Base-by-base conservation (phyloP, 2,113 vertebrate species). In the Vulpes vulpes region DNA sequence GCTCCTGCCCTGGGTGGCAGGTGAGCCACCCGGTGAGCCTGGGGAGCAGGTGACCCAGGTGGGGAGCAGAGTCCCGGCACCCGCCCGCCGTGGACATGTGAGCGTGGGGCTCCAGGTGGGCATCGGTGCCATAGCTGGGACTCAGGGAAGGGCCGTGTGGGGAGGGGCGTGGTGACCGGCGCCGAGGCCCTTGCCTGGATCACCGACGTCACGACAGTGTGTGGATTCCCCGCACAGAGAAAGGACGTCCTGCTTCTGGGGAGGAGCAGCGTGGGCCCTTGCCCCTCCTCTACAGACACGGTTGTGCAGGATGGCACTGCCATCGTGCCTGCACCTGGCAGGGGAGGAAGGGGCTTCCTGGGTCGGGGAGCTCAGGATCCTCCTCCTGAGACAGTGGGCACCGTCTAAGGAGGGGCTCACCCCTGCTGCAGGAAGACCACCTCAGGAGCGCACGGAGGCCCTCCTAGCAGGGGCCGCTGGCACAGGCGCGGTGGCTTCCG, bases 401-500 rank as follows among this genome's bases (percentile, higher is more conserved):
- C n/a, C 25, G 38, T 22, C 62, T 17, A 2, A 6, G 30, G 35
- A 3, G 9, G 74, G n/a, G 64, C 3, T 14, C 53, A 64, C 27
- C 59, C 53, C n/a, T 2, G 32, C 22, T 2, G 8, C 49, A 49
- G 62, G 3, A 6, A 43, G 69, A 17, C 25, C 38, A 9, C 14
- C 53, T 19, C 60, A 25, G 69, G 9, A 27, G 22, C 71, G 1
- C 14, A 17, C 1, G 23, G 12, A 73, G 35, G 11, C 69, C 35
- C 43, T 49, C 59, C 64, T 25, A 1, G 19, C 17, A 8, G 22
- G 32, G 69, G 3, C 3, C 8, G 30, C 15, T n/a, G 8, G 15
- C 69, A 57, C 4, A 0, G 10, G 20, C 11, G 8, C 69, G 6
- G 2, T 0, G 4, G n/a, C 57, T 25, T 32, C 57, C 8, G 11